Base-by-base conservation (phyloP, 2,888 invertebrate species). In the Drosophila demipolita region DNA sequence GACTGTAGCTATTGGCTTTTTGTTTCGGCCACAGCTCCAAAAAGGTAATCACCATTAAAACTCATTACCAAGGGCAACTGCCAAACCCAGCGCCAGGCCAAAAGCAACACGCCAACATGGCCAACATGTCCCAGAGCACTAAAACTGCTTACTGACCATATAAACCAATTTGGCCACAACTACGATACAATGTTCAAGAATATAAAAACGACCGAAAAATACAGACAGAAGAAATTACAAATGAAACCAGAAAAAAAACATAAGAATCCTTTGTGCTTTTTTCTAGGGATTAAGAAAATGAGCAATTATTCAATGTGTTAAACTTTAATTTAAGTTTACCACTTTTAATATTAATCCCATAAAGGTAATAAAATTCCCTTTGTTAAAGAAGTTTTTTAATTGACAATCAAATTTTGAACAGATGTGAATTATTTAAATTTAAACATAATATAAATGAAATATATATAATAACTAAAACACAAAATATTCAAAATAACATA, bases 61-160 rank as follows among this genome's bases (percentile, higher is more conserved):
- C 88, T 87, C 91, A 91, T 91, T 91, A 90, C 85, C 87, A 89
- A 85, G 80, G 82, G 75, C 83, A 87, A 80, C 68, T 59, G 58
- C 55, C 54, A 62, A 63, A 50, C 40, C 55, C 36, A 63, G 32
- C 29, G 55, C 54, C 54, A 64, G 49, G 45, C 54, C 60, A 55
- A 26, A 20, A 55, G 55, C 64, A 72, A 66, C 77, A 75, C 73
- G 76, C 72, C 23, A 45, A 45, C 79, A 82, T 73, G 82, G 66
- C 55, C 70, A 69, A 57, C 29, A 20, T 36, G 60, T 29, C 54
- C 36, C 63, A 58, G 80, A 61, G 61, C 66, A 79, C 67, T 68
- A 49, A 78, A 66, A 61, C 55, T 57, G 62, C 49, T 67, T 45
- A 65, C 61, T 78, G 66, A 55, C 57, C 55, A 52, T 64, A 69